Conservation (phyloP, 2,888 invertebrate genomes). For the Epicampocera succincta region DNA sequence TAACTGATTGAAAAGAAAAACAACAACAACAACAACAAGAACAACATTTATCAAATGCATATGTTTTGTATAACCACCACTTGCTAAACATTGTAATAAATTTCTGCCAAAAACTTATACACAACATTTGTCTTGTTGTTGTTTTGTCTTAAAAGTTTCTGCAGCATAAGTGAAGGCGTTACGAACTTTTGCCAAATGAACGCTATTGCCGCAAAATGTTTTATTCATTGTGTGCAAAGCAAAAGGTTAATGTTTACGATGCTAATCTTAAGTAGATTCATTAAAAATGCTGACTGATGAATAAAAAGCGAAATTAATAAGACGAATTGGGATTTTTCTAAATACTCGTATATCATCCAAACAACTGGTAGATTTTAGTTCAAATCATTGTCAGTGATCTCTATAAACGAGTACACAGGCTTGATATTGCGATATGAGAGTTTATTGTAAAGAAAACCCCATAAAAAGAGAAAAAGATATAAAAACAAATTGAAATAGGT, state of each 20-base stretch:
- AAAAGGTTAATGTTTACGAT: constrained; percentile 7
- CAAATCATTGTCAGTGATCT: too few species aligned
- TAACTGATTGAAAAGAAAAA: constrained; percentile 7
- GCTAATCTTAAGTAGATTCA: not conserved
- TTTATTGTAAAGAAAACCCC: too few species aligned
- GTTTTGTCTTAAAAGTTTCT: not conserved
- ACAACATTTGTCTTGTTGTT: constrained; percentile 1
- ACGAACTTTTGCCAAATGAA: constrained; percentile 14
- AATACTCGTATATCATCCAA: not conserved
- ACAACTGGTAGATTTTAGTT: too few species aligned
- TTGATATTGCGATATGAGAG: too few species aligned
- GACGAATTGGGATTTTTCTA: not conserved
- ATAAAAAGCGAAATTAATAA: not conserved
- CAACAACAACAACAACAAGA: too few species aligned
- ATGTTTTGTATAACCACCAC: not conserved
- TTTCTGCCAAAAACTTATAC: not conserved
- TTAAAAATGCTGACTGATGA: not conserved
- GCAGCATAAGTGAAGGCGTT: constrained; percentile 7
- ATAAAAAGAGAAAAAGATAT: too few species aligned
- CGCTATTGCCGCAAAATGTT: constrained; percentile 6
- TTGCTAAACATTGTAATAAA: constrained; percentile 7
- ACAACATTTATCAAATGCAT: too few species aligned
- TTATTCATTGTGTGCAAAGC: constrained; percentile 30
- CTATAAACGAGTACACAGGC: too few species aligned
- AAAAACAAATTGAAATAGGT: too few species aligned